Evolutionary conservation across 2,113 vertebrate species (phyloP), one percentile per base, ranked within the genome.

Genomic region (Notothenia rossii): DNA sequence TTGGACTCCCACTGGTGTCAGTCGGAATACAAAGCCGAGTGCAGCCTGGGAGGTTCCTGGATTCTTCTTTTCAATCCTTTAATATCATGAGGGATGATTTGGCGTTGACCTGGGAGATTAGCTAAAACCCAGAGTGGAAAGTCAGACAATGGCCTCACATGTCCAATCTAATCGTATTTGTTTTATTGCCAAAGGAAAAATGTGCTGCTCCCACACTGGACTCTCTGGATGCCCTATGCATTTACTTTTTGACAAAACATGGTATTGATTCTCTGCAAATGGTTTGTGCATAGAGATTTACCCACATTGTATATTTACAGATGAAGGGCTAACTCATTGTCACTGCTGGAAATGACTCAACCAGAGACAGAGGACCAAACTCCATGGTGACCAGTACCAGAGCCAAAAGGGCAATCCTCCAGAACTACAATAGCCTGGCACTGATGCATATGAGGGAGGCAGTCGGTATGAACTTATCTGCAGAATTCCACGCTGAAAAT

Each of bases 51-150:
- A 86, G 83, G 76, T 75, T 40, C 1, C 36, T 83, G 69, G 58
- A 81, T 84, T 82, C 75, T 83, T 85, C 56, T 51, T 48, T 64
- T 83, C 82, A 81, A 40, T 83, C 78, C 85, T 84, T 80, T 76
- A 86, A 64, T 86, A 87, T 91, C 81, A 87, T 71, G n/a, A 66
- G 79, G 65, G 67, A 70, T 85, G 82, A 91, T 89, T 88, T 85
- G 78, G 50, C 82, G 76, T 80, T 90, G 88, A 88, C 88, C 90
- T 75, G 81, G 48, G 58, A 88, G 89, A 89, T 90, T 88, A 91
- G 67, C 75, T 83, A 81, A 29, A 64, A 83, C 65, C 82, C 67
- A 1, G 65, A 81, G 74, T 40, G 71, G 75, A 75, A 80, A 82
- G 88, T 86, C 79, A 83, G 80, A 76, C 75, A 81, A 79, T 29